A percentile compares a stretch with the other conserved stretches of the same genome.
phyloP scores from a whole-genome alignment of 2,113 vertebrate species.

The Nerophis ophidion region DNA sequence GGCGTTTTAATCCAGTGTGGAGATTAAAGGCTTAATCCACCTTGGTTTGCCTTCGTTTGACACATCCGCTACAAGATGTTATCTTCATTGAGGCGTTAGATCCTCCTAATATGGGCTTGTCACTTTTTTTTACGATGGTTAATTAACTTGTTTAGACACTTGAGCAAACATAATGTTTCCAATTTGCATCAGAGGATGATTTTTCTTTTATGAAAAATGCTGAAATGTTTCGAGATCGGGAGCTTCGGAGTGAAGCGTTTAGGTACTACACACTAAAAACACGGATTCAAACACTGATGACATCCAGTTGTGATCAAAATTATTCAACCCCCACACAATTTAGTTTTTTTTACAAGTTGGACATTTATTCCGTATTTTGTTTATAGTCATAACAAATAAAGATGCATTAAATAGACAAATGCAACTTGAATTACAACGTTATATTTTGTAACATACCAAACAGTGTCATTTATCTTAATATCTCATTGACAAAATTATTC shows the following conservation, averaged over 20 bases:
- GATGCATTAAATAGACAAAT: no score
- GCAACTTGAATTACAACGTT: no score
- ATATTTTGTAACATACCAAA: no score
- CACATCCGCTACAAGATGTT: constrained; percentile 28
- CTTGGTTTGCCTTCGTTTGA: constrained; percentile 47
- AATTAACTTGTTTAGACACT: constrained; percentile 1
- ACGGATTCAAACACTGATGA: no score
- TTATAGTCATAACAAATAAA: no score
- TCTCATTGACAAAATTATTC: no score
- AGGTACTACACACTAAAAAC: neutral
- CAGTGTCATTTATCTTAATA: no score
- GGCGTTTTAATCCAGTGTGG: constrained; percentile 66
- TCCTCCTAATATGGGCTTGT: neutral
- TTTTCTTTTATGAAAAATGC: neutral
- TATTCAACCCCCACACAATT: no score
- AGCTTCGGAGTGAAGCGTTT: constrained; percentile 21
- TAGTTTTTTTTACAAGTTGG: no score
- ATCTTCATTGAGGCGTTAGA: constrained; percentile 4
- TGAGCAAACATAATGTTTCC: neutral
- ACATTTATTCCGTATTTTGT: no score
- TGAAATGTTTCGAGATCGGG: constrained; percentile 1
- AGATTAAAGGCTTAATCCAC: constrained; percentile 62
- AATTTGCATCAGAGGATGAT: neutral
- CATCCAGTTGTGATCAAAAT: no score
- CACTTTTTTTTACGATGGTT: neutral